phyloP scores from a whole-genome alignment of 1,140 invertebrate genomes.

The Notospermus geniculatus region DNA sequence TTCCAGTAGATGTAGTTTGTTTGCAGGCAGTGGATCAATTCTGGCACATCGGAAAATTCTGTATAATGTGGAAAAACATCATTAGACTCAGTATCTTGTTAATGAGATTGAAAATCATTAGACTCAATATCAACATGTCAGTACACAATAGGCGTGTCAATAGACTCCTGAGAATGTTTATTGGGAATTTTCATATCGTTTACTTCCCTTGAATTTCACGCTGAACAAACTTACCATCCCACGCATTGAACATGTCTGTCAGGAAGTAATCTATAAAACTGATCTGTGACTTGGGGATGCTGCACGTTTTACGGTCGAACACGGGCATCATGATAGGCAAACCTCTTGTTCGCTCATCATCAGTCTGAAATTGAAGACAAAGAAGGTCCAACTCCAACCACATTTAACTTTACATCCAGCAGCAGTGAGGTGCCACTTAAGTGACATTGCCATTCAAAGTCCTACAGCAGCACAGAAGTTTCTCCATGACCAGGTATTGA shows the following conservation, averaged over 20 bases:
- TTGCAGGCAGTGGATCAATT: slow-evolving; percentile 78
- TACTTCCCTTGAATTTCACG: neutral
- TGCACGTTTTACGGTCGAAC: slow-evolving; percentile 89
- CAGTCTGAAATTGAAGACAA: slow-evolving; percentile 74
- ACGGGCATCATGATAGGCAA: slow-evolving; percentile 94
- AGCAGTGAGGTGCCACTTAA: no score
- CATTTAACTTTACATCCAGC: neutral
- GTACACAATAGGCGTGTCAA: neutral
- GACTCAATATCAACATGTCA: slow-evolving; percentile 9
- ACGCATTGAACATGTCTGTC: slow-evolving; percentile 94
- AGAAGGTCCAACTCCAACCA: neutral
- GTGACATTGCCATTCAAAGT: no score
- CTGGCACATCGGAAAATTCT: slow-evolving; percentile 91
- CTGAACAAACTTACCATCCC: slow-evolving; percentile 75
- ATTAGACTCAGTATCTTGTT: neutral
- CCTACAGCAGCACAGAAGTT: no score
- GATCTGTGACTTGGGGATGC: slow-evolving; percentile 93
- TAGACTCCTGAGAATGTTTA: neutral
- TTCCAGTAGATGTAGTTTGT: slow-evolving; percentile 90
- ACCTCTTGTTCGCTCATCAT: slow-evolving; percentile 81
- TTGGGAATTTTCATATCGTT: neutral
- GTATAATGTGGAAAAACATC: slow-evolving; percentile 45
- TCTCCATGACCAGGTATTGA: no score
- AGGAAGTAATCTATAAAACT: slow-evolving; percentile 96
- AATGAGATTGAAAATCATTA: neutral